These are phyloP conservation scores for Oryzias curvinotus DNA, from an alignment of 2,113 vertebrate genomes.

Conservation along the genomic window DNA sequence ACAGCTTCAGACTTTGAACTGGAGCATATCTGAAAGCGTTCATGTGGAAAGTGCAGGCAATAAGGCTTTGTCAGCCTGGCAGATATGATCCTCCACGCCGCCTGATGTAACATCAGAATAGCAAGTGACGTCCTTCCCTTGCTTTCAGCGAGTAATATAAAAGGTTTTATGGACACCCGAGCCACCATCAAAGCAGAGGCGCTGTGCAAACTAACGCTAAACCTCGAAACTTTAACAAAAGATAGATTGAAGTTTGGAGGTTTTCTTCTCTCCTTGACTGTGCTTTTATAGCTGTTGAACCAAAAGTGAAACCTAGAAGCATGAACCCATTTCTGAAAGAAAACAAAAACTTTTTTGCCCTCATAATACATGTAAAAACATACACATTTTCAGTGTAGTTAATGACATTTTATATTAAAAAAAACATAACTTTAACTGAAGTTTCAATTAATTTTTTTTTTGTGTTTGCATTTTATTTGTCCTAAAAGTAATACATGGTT, in stretches of 20 bases:
- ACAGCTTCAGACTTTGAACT: constrained; percentile 50
- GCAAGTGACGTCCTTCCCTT: constrained; percentile 40
- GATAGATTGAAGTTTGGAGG: not conserved
- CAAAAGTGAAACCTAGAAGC: not conserved
- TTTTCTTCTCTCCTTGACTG: not conserved
- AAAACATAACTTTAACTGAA: too few relatives aligned
- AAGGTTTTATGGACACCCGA: constrained; percentile 24
- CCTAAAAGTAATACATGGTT: too few relatives aligned
- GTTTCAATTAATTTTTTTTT: too few relatives aligned
- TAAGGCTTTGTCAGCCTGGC: constrained; percentile 51
- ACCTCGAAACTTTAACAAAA: not conserved
- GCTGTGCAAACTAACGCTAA: constrained; percentile 13
- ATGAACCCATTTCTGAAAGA: not conserved
- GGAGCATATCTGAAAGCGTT: constrained; percentile 47
- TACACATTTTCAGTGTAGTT: not conserved
- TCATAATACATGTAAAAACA: not conserved
- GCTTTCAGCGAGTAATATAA: constrained; percentile 37
- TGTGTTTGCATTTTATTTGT: too few relatives aligned
- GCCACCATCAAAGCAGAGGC: constrained; percentile 10
- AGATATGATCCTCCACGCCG: constrained; percentile 48
- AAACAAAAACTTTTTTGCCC: not conserved
- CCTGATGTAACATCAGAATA: constrained; percentile 43
- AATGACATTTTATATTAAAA: not conserved
- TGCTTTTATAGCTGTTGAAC: not conserved
- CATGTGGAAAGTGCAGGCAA: constrained; percentile 53